These are phyloP conservation scores for Syritta pipiens DNA, from an alignment of 2,888 invertebrate genomes.

Conservation along the genomic window DNA sequence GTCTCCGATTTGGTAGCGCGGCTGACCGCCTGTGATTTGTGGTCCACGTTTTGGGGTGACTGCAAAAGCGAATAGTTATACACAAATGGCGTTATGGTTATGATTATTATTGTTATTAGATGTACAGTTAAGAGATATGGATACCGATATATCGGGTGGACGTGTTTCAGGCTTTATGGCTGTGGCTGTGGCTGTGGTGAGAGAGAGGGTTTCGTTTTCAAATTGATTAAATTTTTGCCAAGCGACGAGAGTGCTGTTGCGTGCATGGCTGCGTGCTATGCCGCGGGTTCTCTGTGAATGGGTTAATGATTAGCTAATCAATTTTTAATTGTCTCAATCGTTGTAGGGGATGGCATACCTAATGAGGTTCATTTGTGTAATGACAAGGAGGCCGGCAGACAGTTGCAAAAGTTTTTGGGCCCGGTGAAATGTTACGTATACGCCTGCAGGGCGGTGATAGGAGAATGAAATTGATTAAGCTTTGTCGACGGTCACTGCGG, in stretches of 20 bases:
- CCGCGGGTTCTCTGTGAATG: conserved; percentile 11
- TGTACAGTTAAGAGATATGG: conserved; percentile 1
- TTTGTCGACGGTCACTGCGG: too few relatives aligned
- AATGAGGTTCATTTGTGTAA: conserved; percentile 35
- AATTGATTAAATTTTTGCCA: conserved; percentile 50
- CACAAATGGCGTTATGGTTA: conserved; percentile 39
- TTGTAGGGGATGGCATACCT: conserved; percentile 24
- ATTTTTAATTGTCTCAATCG: conserved; percentile 41
- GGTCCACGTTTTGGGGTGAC: conserved; percentile 90
- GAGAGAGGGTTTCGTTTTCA: conserved; percentile 31
- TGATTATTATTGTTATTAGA: conserved; percentile 34
- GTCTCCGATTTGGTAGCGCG: conserved; percentile 90
- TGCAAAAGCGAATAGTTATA: conserved; percentile 78
- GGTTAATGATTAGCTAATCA: conserved; percentile 48
- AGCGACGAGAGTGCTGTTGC: conserved; percentile 15
- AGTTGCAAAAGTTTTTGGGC: too few relatives aligned
- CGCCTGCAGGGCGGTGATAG: too few relatives aligned
- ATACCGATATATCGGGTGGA: background rate
- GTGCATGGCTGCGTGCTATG: background rate
- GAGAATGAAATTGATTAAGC: too few relatives aligned
- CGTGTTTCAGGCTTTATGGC: conserved; percentile 3
- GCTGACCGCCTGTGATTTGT: conserved; percentile 88
- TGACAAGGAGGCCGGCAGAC: conserved; percentile 12
- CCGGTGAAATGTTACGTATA: too few relatives aligned
- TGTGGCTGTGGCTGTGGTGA: conserved; percentile 18